Base-by-base conservation (phyloP, 1,140 invertebrate species). In the Drosophila mojavensis region DNA sequence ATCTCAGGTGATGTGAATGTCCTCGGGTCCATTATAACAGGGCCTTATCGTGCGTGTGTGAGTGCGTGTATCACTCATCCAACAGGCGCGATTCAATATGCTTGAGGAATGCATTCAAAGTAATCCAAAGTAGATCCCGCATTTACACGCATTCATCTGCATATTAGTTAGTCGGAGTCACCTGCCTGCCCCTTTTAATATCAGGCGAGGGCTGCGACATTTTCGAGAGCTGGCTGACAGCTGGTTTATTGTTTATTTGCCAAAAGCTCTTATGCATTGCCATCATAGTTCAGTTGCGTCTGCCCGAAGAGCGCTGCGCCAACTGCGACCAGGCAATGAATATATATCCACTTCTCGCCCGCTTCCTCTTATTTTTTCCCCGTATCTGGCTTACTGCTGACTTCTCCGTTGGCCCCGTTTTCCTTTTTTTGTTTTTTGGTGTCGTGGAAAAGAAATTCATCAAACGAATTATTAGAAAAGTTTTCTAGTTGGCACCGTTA, bases 401-500 rank as follows among this genome's bases (percentile, higher is more conserved):
- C 36, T 39, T 39, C 11, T 39, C 10, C 7, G 33, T 6, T 36
- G 7, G 6, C 7, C 33, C 33, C 2, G 10, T 36, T 36, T 36
- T 43, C 15, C 2, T 11, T 17, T 30, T 20, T 24, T 43, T 53
- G 53, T n/a, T 45, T 55, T 39, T 43, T 24, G 51, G 7, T 43
- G 11, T 50, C 24, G 61, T 43, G 61, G 36, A 60, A 41, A 59
- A n/a, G 69, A 67, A 60, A 69, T 70, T 76, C 80, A 82, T 84
- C 71, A 75, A 73, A 58, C 50, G 47, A 71, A 79, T 86, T 83
- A 84, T 83, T 85, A 73, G 75, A 86, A 88, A 86, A 88, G 75
- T 82, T 86, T 82, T 72, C 66, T 78, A 79, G 81, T 85, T 79
- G 58, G 43, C 75, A 69, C 71, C 65, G 51, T 62, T 69, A 69